Evolutionary conservation across 2,888 invertebrate genomes (phyloP).

Genomic region (Chesias legatella): DNA sequence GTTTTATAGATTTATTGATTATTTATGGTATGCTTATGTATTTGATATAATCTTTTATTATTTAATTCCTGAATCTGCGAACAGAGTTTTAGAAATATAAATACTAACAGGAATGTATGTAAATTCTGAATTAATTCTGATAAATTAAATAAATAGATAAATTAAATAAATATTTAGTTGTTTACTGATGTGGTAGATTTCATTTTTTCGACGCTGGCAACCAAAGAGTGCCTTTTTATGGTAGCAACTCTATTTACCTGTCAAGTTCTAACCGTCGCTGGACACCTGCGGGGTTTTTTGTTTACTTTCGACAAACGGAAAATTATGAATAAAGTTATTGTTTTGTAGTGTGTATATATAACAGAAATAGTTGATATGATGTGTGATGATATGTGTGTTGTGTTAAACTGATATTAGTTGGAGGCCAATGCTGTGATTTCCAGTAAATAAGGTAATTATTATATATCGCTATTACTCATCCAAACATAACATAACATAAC

Average conservation of each 20-base stretch:
- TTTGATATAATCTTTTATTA: too few species aligned
- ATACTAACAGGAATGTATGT: too few species aligned
- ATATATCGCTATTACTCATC: neutral
- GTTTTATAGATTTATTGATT: too few species aligned
- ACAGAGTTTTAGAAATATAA: too few species aligned
- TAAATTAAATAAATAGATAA: too few species aligned
- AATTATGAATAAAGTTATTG: conserved; percentile 52
- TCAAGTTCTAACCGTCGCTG: conserved; percentile 51
- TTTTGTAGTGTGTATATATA: too few species aligned
- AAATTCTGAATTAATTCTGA: too few species aligned
- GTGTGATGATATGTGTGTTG: too few species aligned
- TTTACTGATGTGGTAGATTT: conserved; percentile 1
- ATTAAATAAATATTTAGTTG: too few species aligned
- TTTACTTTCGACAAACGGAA: conserved; percentile 48
- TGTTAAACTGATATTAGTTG: neutral
- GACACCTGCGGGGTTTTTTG: conserved; percentile 64
- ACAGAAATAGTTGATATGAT: too few species aligned
- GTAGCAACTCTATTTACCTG: conserved; percentile 33
- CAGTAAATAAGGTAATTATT: conserved; percentile 20
- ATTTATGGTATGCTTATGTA: too few species aligned
- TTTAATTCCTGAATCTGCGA: too few species aligned
- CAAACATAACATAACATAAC: neutral
- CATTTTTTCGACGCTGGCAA: conserved; percentile 18
- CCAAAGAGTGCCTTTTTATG: conserved; percentile 4
- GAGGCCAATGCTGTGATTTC: conserved; percentile 12